A percentile compares a stretch with the other conserved stretches of the same genome.
These are phyloP conservation scores for Leptopilina boulardi DNA, from an alignment of 1,140 invertebrate genomes.

Conservation along the genomic window DNA sequence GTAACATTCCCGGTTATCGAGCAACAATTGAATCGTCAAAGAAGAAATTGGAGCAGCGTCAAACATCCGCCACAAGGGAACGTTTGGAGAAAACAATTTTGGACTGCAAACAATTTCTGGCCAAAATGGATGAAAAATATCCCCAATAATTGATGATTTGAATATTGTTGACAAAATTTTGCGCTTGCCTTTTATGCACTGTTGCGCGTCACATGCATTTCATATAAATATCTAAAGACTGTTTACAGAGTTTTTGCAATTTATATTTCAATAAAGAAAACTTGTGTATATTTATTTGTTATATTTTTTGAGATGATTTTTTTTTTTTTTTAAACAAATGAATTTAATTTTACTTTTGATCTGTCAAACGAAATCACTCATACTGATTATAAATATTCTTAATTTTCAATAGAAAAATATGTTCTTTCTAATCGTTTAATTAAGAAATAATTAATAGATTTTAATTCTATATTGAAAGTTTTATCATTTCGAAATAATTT, in stretches of 20 bases:
- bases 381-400: too few species aligned
- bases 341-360: too few species aligned
- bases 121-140: slow-evolving; percentile 72
- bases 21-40: slow-evolving; percentile 82
- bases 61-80: slow-evolving; percentile 84
- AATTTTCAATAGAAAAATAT: too few species aligned
- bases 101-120: slow-evolving; percentile 79
- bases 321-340: not conserved
- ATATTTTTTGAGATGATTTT: not conserved
- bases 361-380: too few species aligned
- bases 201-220: slow-evolving; percentile 44
- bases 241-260: slow-evolving; percentile 16
- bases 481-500: too few species aligned
- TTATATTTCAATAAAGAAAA: slow-evolving; percentile 26
- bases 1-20: slow-evolving; percentile 87
- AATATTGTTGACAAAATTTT: slow-evolving; percentile 37
- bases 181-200: slow-evolving; percentile 46
- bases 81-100: slow-evolving; percentile 83
- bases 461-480: too few species aligned
- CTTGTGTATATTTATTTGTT: not conserved
- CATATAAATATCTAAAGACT: slow-evolving; percentile 35
- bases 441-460: too few species aligned
- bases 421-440: too few species aligned
- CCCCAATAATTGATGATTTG: slow-evolving; percentile 47
- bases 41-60: slow-evolving; percentile 79